These are phyloP conservation scores for Amblyopsis hoosieri DNA, from an alignment of 2,797 vertebrate genomes.

Conservation along the genomic window DNA sequence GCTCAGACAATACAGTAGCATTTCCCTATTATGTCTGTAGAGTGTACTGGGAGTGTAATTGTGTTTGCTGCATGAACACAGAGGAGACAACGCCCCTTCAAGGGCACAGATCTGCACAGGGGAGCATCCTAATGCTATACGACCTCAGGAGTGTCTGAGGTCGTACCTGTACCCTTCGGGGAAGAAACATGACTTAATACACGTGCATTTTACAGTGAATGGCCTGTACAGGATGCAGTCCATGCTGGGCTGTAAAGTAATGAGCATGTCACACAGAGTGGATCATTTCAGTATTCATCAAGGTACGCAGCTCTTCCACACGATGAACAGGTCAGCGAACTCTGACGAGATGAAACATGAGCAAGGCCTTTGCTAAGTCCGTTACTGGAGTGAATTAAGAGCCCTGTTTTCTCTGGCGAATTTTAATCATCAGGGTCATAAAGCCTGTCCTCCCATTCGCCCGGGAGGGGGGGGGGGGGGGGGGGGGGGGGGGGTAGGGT, in stretches of 20 bases:
- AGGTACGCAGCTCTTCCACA: not conserved
- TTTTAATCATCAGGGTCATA: slow-evolving; percentile 38
- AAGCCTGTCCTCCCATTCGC: slow-evolving; percentile 22
- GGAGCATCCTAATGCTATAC: not conserved
- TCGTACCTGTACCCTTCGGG: slow-evolving; percentile 4
- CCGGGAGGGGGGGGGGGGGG: not conserved
- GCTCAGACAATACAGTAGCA: slow-evolving; percentile 28
- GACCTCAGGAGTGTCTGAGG: not conserved
- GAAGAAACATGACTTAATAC: slow-evolving; percentile 5
- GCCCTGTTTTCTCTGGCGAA: slow-evolving; percentile 13
- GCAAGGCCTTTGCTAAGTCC: slow-evolving; percentile 19
- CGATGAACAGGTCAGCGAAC: not conserved
- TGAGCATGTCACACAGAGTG: slow-evolving; percentile 15
- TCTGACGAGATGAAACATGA: slow-evolving; percentile 35
- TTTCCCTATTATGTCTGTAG: slow-evolving; percentile 51
- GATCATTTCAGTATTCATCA: slow-evolving; percentile 35
- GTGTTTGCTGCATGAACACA: slow-evolving; percentile 27
- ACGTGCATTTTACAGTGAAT: not conserved
- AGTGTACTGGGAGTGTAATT: slow-evolving; percentile 29
- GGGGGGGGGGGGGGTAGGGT: no score
- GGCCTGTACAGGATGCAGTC: not conserved
- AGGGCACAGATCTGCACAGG: not conserved
- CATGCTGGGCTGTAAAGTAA: slow-evolving; percentile 10
- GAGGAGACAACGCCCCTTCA: slow-evolving; percentile 11
- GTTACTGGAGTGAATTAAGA: slow-evolving; percentile 35